Evolutionary conservation across 2,797 vertebrate species (phyloP), one percentile per base, ranked within the genome.

Genomic region (Danio choprae): DNA sequence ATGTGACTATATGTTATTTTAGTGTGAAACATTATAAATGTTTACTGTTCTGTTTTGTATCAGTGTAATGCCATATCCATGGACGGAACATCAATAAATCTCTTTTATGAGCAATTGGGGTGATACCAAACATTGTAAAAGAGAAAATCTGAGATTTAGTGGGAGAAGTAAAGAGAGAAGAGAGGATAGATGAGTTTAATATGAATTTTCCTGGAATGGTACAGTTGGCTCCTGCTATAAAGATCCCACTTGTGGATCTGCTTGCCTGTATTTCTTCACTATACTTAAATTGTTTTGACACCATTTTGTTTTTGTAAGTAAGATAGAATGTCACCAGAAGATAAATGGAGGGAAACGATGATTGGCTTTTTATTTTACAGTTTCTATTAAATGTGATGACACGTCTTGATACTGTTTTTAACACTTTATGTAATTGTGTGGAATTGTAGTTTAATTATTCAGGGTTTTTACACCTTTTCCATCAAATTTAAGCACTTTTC

Each of bases 181-280:
- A 51, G 16, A 73, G 29, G 60, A 80, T 73, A 80, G 22, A 73
- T 80, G 77, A 55, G 40, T 80, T 80, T 73, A 80, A 80, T 80
- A 65, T 73, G 16, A 72, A 71, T 72, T 60, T 63, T 55, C 36
- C 12, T 70, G 55, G 44, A 53, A 53, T 3, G 38, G 29, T 51
- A 6, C 15, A 43, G 46, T 40, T 70, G 65, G 46, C 46, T 50
- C 18, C 41, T 60, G 36, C 44, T 68, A 69, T 59, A 48, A 60
- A 16, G 43, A 69, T 48, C 29, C 11, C 53, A 56, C 1, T 58
- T 58, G n/a, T 48, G 22, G 41, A 50, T 46, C 16, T 70, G 9
- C 62, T 65, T 75, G 12, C n/a, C 29, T 20, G 46, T 73, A 22
- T 76, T 76, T 65, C 9, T 55, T 55, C 48, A n/a, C 48, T 43